Evolutionary conservation across 2,797 vertebrate genomes (phyloP), one percentile per base, ranked within the genome.

Genomic region (Bufotes viridis): DNA sequence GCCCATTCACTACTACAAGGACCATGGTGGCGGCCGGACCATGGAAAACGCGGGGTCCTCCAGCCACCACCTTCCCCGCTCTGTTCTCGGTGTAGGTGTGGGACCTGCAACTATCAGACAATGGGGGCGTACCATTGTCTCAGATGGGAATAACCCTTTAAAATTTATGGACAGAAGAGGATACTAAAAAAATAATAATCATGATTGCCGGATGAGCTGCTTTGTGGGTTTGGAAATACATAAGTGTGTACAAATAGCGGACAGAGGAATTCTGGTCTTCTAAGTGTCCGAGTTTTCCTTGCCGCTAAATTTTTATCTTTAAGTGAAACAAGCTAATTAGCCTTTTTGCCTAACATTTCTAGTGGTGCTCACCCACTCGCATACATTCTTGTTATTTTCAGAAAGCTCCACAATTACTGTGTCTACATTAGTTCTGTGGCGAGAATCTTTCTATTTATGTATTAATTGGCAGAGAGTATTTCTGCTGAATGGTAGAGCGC

Each of bases 401-500:
- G 42, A 78, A 85, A 85, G 74, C 74, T 78, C 49, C 51, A 75
- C 84, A 85, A 76, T 78, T 61, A 78, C 57, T 29, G 58, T 85
- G 84, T 86, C 85, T 80, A 80, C 76, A 69, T 86, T 86, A 80
- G 81, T 87, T 70, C 78, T 15, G 78, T 26, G 55, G 53, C 10
- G 29, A 61, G 85, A 74, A 74, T 80, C 65, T 81, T 81, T 86
- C 53, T 81, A 87, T 87, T 87, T 81, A 58, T 51, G 34, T 87
- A 86, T 69, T 86, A 79, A 86, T 86, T 86, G 78, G 65, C 53
- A 15, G 63, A 79, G 51, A 58, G 53, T 86, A 78, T 51, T 53
- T 49, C 63, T 34, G 84, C 84, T 85, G 61, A 85, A 78, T 78
- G 24, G 58, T 78, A 78, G 29, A 42, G 53, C 67, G 58, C 72